Evolutionary conservation across 2,113 vertebrate species (phyloP), one percentile per base, ranked within the genome.

Genomic region (Chunga burmeisteri): DNA sequence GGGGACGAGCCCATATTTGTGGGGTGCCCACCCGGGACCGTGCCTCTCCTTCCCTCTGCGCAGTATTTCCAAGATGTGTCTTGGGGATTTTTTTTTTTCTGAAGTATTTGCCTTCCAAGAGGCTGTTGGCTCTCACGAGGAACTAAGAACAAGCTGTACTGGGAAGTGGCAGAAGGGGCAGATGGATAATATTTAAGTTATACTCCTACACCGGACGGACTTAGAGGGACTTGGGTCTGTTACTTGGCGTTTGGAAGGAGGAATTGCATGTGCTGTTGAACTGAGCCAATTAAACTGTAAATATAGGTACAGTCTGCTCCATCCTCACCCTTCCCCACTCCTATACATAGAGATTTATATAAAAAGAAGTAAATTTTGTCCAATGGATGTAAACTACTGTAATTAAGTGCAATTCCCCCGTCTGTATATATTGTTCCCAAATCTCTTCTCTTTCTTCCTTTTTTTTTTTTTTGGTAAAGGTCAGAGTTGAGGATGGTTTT

Each of bases 391-490:
- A 98, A 98, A 98, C 94, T 96, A 88, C 94, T 98, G 97, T 98
- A 98, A 98, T 98, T 98, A 98, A 98, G 98, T 98, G 98, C 98
- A 98, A 98, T 98, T 96, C 80, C 89, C 90, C 87, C 46, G 42
- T 95, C 61, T 98, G 98, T 98, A 98, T 93, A 98, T 98, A 98
- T 96, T 96, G 96, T 81, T 80, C 91, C 96, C 82, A 7, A 86
- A 32, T 81, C 56, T 90, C 86, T 94, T 73, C 61, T 77, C 53
- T 85, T 92, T 93, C 13, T 58, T 44, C 19, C 32, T 16, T 47
- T 58, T 30, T 38, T 93, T 40, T 84, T 82, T 94, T 94, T 63
- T 96, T 96, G 83, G 94, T 97, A 96, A 98, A 97, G 94, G 97
- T 97, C 94, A 95, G 93, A 97, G 86, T 77, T 92, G 90, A 95